phyloP scores from a whole-genome alignment of 2,888 invertebrate species.

The Pristionchus fissidentatus region DNA sequence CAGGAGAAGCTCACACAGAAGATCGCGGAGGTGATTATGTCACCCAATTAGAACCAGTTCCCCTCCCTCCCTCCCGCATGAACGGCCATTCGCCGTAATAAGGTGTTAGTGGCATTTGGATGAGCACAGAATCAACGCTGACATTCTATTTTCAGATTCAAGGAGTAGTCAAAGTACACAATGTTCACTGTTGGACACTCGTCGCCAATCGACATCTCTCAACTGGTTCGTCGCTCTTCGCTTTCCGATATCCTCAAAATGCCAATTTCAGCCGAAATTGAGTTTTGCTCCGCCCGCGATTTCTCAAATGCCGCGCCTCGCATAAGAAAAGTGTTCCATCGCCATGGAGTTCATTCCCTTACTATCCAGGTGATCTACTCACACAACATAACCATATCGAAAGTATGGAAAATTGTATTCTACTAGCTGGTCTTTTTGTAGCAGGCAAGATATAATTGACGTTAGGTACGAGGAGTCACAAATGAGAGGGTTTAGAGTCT shows the following conservation, averaged over 20 bases:
- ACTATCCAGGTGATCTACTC: conserved; percentile 79
- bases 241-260: conserved; percentile 11
- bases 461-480: too few species aligned
- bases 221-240: conserved; percentile 58
- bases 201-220: conserved; percentile 77
- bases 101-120: too few species aligned
- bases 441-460: too few species aligned
- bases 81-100: background rate
- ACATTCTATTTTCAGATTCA: conserved; percentile 74
- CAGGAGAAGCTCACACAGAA: conserved; percentile 75
- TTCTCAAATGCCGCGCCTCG: conserved; percentile 77
- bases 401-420: too few species aligned
- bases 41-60: background rate
- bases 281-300: conserved; percentile 76
- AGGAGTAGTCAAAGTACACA: conserved; percentile 78
- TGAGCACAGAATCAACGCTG: background rate
- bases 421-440: background rate
- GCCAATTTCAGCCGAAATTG: conserved; percentile 74
- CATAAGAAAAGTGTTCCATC: conserved; percentile 78
- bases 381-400: too few species aligned
- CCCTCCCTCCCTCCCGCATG: background rate
- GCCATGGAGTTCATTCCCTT: conserved; percentile 78
- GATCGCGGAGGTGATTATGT: conserved; percentile 61
- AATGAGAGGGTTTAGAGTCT: too few species aligned
- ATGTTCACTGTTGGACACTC: conserved; percentile 79